Base-by-base conservation (phyloP, 2,797 vertebrate species). In the Darevskia mixta region DNA sequence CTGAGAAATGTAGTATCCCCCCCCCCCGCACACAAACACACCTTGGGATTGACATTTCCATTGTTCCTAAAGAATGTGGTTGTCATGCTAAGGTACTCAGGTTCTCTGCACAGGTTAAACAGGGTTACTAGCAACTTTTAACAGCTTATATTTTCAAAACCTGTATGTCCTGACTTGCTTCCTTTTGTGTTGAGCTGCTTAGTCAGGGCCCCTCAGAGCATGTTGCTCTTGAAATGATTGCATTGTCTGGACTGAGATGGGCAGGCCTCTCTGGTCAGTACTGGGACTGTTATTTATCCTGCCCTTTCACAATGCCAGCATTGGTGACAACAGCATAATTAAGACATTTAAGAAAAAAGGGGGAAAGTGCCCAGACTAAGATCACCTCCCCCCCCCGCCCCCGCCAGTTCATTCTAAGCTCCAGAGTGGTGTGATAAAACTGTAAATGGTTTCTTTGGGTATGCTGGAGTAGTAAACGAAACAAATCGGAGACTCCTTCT, bases 351-450 rank as follows among this genome's bases (percentile, higher is more conserved):
- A 13, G 23, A 73, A 61, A 58, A 79, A 89, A 78, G 79, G 49
- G 49, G 49, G 49, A 15, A 55, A 55, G 49, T 55, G 49, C 49
- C 3, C 49, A 55, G 49, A 55, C 49, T 15, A 15, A 55, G 49
- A 55, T 13, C 49, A 15, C 15, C 49, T 13, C 45, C 11, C 49
- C 49, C 49, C 49, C 10, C 49, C 49, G 13, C 49, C 10, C 49
- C 49, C 49, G 3, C 49, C 49, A 82, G 87, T 91, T 93, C 86
- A 87, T 91, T 93, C 75, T 79, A 89, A 92, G 91, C 84, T 89
- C 82, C 72, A 27, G 93, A 92, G 92, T 88, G 85, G 92, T 92
- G 87, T 91, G 90, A 91, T 92, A 91, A 95, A 91, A 95, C 84
- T 86, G 20, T 64, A 88, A 86, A 82, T 83, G 61, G 91, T 93